Evolutionary conservation across 2,888 invertebrate species (phyloP), one percentile per base, ranked within the genome.

Genomic region (Clistopyga incitator): DNA sequence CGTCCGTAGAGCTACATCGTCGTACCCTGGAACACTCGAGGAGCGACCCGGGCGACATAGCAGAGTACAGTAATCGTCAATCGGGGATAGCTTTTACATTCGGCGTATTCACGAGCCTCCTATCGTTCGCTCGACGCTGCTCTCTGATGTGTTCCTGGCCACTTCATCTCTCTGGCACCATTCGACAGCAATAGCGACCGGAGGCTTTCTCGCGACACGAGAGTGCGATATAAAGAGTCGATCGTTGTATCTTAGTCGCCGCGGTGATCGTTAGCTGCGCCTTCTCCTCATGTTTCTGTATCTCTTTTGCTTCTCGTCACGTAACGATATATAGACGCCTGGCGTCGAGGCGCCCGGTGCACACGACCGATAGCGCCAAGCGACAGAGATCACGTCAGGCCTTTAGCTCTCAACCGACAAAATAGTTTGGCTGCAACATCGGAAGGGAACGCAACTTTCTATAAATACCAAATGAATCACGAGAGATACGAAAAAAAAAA

Each of bases 41-140:
- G n/a, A 52, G 71, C n/a, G n/a, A 61, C 10, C n/a, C 61, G 74
- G 25, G 13, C 59, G 45, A 25, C 15, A 42, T 20, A 42, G 59
- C 1, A 70, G 54, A 52, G 29, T 4, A 11, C 20, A 23, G 38
- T 61, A 50, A 56, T 74, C 56, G 61, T 78, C 42, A n/a, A 50
- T 74, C 50, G 61, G 50, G 47, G 20, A 67, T 23, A 59, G 67
- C 50, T 25, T 67, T 72, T 72, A 56, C 71, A 65, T 72, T 67
- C 34, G 56, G 61, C 45, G 59, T 59, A 67, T 59, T 59, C 11
- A 56, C 54, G 64, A 68, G 75, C 65, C 74, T 81, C 76, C 74
- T 87, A 80, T 86, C 82, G n/a, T 86, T 81, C 47, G 72, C 67
- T 59, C 77, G 72, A 54, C 82, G 76, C 45, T 56, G 68, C 61